Conservation (phyloP, 2,113 vertebrate species). For the Pollimyrus isidori region DNA sequence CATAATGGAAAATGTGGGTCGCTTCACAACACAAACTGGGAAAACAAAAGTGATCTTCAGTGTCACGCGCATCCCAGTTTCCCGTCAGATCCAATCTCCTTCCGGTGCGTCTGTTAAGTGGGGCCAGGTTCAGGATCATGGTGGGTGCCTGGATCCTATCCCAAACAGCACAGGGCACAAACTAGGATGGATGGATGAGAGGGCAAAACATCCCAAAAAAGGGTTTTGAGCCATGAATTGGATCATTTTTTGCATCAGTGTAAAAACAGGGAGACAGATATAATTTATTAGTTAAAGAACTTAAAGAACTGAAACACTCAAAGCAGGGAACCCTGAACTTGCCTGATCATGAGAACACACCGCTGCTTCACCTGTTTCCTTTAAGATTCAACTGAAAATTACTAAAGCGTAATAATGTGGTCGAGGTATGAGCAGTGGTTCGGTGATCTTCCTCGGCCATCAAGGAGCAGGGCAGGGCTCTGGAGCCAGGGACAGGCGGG, state of each 20-base stretch:
- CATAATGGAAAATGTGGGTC: constrained; percentile 42
- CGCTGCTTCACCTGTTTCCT: too few relatives aligned
- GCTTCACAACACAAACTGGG: constrained; percentile 19
- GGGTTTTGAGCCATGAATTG: neutral
- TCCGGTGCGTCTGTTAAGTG: constrained; percentile 35
- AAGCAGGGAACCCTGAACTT: too few relatives aligned
- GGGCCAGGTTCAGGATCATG: constrained; percentile 12
- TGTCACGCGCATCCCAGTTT: constrained; percentile 32
- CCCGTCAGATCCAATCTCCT: constrained; percentile 39
- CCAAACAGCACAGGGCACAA: neutral
- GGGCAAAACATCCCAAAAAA: neutral
- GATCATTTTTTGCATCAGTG: neutral
- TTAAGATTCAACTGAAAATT: too few relatives aligned
- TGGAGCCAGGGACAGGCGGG: too few relatives aligned
- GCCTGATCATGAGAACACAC: too few relatives aligned
- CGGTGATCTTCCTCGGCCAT: too few relatives aligned
- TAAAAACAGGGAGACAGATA: neutral
- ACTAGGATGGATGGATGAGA: neutral
- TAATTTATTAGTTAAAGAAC: too few relatives aligned
- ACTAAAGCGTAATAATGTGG: too few relatives aligned
- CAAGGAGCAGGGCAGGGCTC: too few relatives aligned
- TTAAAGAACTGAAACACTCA: too few relatives aligned
- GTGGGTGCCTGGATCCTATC: neutral
- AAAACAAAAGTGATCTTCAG: constrained; percentile 40
- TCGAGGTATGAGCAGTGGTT: too few relatives aligned